Evolutionary conservation across 1,140 invertebrate species (phyloP).

Genomic region (Drosophila punjabiensis): DNA sequence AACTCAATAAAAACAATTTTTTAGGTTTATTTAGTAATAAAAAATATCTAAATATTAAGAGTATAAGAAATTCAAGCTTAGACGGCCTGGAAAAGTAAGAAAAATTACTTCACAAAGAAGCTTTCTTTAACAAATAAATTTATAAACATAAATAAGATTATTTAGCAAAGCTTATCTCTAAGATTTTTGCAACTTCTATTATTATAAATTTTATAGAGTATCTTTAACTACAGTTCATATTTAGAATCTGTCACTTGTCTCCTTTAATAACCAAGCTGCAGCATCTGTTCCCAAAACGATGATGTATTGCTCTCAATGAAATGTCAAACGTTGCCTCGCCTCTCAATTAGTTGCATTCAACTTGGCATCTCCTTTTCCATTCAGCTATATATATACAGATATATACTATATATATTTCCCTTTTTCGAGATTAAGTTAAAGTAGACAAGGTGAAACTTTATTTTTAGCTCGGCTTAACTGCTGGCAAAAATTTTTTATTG

Average conservation of each 20-base stretch:
- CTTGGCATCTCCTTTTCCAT: neutral
- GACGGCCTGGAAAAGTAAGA: too few species aligned
- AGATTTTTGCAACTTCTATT: accelerated
- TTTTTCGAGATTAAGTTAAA: slow-evolving; percentile 33
- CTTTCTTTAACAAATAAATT: neutral
- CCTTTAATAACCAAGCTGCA: slow-evolving; percentile 27
- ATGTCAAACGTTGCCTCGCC: slow-evolving; percentile 34
- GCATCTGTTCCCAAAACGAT: slow-evolving; percentile 47
- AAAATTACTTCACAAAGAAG: too few species aligned
- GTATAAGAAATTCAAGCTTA: neutral
- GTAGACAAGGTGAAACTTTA: slow-evolving; percentile 43
- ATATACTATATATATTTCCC: neutral
- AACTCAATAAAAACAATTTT: neutral
- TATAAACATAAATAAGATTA: too few species aligned
- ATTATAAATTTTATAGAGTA: slow-evolving; percentile 11
- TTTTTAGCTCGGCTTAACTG: slow-evolving; percentile 44
- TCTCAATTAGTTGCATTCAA: slow-evolving; percentile 42
- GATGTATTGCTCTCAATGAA: slow-evolving; percentile 24
- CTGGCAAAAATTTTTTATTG: slow-evolving; percentile 32
- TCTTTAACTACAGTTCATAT: neutral
- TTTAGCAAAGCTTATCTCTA: neutral
- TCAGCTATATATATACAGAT: neutral
- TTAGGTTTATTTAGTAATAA: neutral
- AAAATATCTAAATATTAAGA: neutral
- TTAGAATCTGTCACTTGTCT: too few species aligned